phyloP scores from a whole-genome alignment of 2,113 vertebrate species.

The Tragelaphus strepsiceros region DNA sequence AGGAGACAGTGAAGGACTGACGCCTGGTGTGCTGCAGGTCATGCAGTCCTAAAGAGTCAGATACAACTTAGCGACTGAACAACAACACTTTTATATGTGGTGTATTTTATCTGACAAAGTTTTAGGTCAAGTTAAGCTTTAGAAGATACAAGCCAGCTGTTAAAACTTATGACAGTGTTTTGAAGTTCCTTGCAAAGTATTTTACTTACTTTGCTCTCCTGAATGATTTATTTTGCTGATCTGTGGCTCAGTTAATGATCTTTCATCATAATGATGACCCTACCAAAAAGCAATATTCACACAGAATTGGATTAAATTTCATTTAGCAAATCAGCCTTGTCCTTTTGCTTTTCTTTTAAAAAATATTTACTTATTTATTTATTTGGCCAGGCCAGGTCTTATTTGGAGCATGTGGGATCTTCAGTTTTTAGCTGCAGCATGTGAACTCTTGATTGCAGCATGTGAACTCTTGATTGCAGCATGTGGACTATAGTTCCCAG shows the following conservation, averaged over 20 bases:
- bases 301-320: neutral
- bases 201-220: neutral
- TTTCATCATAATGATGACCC: neutral
- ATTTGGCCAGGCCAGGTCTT: neutral
- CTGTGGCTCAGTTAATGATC: neutral
- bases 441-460: neutral
- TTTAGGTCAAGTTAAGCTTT: slow-evolving; percentile 4
- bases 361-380: neutral
- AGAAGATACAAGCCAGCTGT: neutral
- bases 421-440: neutral
- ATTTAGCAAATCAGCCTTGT: neutral
- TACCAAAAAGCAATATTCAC: neutral
- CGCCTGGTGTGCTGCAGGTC: neutral
- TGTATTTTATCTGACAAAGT: neutral
- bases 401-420: neutral
- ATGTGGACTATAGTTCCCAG: neutral
- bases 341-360: neutral
- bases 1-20: neutral
- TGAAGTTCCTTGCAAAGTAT: neutral
- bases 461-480: neutral
- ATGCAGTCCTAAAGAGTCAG: neutral
- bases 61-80: neutral
- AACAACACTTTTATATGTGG: neutral
- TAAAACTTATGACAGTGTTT: neutral
- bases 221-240: neutral